Evolutionary conservation across 2,888 invertebrate species (phyloP).

Genomic region (Acronicta leporina): DNA sequence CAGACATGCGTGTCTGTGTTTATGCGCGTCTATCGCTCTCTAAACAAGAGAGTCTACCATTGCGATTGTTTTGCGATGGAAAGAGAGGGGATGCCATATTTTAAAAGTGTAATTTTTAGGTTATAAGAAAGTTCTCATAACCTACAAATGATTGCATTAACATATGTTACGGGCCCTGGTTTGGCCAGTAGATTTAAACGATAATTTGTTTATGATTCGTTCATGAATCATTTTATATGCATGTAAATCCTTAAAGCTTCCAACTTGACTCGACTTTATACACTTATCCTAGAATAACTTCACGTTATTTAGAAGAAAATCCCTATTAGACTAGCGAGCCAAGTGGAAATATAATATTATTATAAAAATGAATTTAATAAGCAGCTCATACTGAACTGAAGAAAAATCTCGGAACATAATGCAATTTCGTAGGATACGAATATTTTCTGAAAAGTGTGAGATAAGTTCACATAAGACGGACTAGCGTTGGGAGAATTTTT

Average conservation of each 20-base stretch:
- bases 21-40: too few species aligned
- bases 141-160: too few species aligned
- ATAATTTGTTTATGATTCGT: background rate
- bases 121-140: too few species aligned
- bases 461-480: slow-evolving; percentile 10
- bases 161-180: too few species aligned
- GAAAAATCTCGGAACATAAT: slow-evolving; percentile 5
- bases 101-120: too few species aligned
- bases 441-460: slow-evolving; percentile 7
- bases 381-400: slow-evolving; percentile 5
- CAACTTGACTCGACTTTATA: background rate
- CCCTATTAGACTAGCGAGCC: background rate
- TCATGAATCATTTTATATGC: background rate
- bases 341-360: slow-evolving; percentile 8
- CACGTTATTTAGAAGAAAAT: slow-evolving; percentile 6
- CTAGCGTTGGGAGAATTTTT: background rate
- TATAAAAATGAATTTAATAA: slow-evolving; percentile 26
- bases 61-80: too few species aligned
- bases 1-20: too few species aligned
- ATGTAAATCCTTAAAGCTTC: slow-evolving; percentile 2
- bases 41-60: too few species aligned
- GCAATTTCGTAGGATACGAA: background rate
- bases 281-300: background rate
- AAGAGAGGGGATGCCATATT: too few species aligned
- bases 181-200: background rate